These are phyloP conservation scores for Rhincodon typus DNA, from an alignment of 2,797 vertebrate species.

Conservation along the genomic window DNA sequence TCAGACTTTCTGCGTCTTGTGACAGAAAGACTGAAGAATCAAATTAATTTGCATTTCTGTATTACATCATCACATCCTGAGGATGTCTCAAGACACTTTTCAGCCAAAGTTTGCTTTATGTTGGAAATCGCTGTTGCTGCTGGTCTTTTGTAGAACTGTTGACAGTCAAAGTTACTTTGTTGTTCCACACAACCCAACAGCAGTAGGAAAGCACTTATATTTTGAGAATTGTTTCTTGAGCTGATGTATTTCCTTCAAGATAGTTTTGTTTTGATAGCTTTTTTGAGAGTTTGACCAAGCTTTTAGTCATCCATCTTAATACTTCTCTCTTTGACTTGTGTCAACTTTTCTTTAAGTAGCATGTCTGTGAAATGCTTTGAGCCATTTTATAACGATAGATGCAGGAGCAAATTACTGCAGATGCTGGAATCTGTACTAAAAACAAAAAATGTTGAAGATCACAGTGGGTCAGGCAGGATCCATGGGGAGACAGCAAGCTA, in stretches of 20 bases:
- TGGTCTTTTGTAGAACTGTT: neutral
- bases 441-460: too few relatives aligned
- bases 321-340: neutral
- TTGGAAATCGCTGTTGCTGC: neutral
- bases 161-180: neutral
- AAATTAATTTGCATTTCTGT: neutral
- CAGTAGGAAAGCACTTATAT: too few relatives aligned
- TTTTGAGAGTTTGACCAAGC: neutral
- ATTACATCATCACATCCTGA: neutral
- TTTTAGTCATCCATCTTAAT: neutral
- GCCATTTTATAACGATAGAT: neutral
- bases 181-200: neutral
- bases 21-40: neutral
- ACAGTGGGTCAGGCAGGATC: too few relatives aligned
- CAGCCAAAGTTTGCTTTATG: neutral
- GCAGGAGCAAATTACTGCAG: too few relatives aligned
- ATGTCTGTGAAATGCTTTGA: neutral
- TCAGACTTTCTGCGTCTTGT: neutral
- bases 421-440: too few relatives aligned
- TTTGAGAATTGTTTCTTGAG: neutral
- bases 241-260: neutral
- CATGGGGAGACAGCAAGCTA: too few relatives aligned
- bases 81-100: neutral
- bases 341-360: too few relatives aligned
- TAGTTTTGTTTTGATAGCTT: neutral